Base-by-base conservation (phyloP, 2,888 invertebrate genomes). In the Polydrusus tereticollis region DNA sequence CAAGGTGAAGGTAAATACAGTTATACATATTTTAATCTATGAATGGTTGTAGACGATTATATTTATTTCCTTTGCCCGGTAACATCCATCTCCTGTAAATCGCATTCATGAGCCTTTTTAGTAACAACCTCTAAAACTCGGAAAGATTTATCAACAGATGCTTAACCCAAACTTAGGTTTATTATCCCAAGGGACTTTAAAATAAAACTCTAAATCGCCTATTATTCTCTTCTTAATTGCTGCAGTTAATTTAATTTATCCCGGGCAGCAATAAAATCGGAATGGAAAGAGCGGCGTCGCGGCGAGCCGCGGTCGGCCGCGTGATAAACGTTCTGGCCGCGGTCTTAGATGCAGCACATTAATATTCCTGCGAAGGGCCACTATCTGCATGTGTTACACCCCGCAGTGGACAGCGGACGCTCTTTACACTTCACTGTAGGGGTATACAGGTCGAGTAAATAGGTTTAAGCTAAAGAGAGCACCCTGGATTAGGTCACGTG, bases 231-330 rank as follows among this genome's bases (percentile, higher is more conserved):
- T 74, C 74, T 67, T 74, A 74, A 74, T 74, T 72, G 85, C 85
- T 82, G 85, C 84, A 85, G 85, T 85, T 85, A 85, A 85, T 85
- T 85, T 85, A 85, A 85, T 85, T 85, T 85, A 85, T 85, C 84
- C 84, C 84, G 85, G 83, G 84, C 82, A 82, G 85, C 84, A 85
- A 85, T 85, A 85, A 85, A 85, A 85, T 84, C 83, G 82, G 83
- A 82, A 73, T 77, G 73, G 75, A 66, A 63, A 55, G 50, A 47
- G 52, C 36, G 68, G 74, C 75, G 41, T 16, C 50, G 72, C 75
- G 63, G 63, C 26, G 41, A n/a, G 12, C 38, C 58, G 81, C 81
- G 80, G 64, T 52, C 78, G 81, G 79, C 81, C 80, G 82, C 83
- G 84, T 85, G 85, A 85, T 85, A 82, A 84, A 85, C 83, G 83